A percentile compares a stretch with the other conserved stretches of the same genome.
Evolutionary conservation across 2,888 invertebrate species (phyloP).

Genomic region (Cactoblastis cactorum): DNA sequence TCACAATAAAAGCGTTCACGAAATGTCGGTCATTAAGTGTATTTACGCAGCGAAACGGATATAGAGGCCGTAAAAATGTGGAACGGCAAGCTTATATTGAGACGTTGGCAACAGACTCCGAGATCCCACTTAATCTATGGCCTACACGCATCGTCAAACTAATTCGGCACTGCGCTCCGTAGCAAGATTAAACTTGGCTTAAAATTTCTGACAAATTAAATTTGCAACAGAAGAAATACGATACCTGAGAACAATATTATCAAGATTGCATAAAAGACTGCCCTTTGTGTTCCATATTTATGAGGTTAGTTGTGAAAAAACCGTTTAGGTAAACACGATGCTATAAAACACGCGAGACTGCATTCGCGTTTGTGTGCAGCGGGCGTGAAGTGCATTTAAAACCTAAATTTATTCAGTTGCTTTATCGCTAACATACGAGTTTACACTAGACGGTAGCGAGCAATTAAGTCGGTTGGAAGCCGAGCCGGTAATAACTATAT

Average conservation of each 20-base stretch:
- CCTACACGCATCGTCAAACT: constrained; percentile 47
- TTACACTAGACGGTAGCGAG: constrained; percentile 62
- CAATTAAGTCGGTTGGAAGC: constrained; percentile 67
- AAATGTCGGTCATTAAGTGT: constrained; percentile 77
- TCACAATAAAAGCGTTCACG: constrained; percentile 76
- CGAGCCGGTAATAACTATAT: constrained; percentile 69
- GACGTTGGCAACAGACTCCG: constrained; percentile 66
- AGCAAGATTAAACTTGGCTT: constrained; percentile 38
- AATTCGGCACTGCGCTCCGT: constrained; percentile 44
- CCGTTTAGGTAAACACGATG: constrained; percentile 57
- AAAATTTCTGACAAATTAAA: constrained; percentile 33
- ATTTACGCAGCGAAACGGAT: constrained; percentile 77
- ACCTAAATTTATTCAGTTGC: constrained; percentile 59
- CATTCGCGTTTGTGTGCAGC: constrained; percentile 49
- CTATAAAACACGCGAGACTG: constrained; percentile 52
- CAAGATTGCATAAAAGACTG: constrained; percentile 54
- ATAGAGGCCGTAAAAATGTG: constrained; percentile 73
- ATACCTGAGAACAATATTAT: constrained; percentile 53
- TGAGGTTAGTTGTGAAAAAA: constrained; percentile 52
- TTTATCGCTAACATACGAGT: constrained; percentile 62
- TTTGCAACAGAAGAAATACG: constrained; percentile 44
- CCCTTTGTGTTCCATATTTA: constrained; percentile 58
- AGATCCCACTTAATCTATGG: constrained; percentile 61
- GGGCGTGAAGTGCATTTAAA: constrained; percentile 54
- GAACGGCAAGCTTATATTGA: constrained; percentile 61